Percentiles rank a stretch among this genome's conserved stretches.
Conservation (phyloP, 2,113 vertebrate species). For the Pungitius pungitius region DNA sequence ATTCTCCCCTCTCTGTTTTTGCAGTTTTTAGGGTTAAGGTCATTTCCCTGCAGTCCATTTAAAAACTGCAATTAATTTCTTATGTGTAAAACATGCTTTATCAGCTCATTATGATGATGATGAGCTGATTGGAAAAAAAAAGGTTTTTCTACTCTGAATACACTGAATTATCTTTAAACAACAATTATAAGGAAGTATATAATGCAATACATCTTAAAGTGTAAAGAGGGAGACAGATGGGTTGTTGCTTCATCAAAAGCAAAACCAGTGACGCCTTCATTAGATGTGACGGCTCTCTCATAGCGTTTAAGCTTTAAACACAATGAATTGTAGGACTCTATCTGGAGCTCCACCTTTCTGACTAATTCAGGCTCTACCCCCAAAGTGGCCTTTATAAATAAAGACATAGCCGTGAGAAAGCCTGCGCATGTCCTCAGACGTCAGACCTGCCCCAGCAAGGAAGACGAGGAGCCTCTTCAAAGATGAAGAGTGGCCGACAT, state of each 20-base stretch:
- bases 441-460: slow-evolving; percentile 4
- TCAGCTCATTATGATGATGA: slow-evolving; percentile 16
- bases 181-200: not conserved
- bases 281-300: slow-evolving; percentile 21
- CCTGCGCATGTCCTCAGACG: slow-evolving; percentile 4
- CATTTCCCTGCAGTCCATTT: slow-evolving; percentile 21
- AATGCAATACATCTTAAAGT: not conserved
- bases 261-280: not conserved
- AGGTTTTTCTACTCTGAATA: not conserved
- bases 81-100: slow-evolving; percentile 23
- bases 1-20: slow-evolving; percentile 1
- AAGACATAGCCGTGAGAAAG: slow-evolving; percentile 46
- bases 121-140: not conserved
- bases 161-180: not conserved
- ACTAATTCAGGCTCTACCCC: slow-evolving; percentile 50
- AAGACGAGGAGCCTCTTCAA: slow-evolving; percentile 27
- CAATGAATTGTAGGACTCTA: slow-evolving; percentile 20
- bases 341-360: slow-evolving; percentile 32
- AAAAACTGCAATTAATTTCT: slow-evolving; percentile 39
- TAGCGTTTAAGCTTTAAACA: slow-evolving; percentile 41
- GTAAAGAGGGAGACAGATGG: not conserved
- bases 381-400: slow-evolving; percentile 50
- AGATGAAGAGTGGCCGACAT: slow-evolving; percentile 28
- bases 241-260: slow-evolving; percentile 5
- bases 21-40: slow-evolving; percentile 24